Evolutionary conservation across 37 sponge, comb jelly and placozoan genomes (phyloP).

Genomic region (Chondrilla cf. caribensis): DNA sequence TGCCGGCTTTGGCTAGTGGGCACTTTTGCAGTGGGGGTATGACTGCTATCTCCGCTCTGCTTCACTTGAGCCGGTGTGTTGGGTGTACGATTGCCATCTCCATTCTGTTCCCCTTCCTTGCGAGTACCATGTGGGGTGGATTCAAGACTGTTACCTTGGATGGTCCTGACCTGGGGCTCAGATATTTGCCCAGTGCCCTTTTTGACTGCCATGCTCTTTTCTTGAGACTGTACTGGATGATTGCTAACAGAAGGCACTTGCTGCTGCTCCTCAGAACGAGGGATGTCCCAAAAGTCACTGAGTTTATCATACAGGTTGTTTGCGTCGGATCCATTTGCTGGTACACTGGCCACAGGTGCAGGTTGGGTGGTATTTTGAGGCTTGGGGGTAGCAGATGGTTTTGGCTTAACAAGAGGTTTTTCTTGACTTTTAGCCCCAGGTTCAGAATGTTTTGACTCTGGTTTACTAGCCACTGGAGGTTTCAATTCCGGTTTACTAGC

Average conservation of each 20-base stretch:
- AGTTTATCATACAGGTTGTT: background rate
- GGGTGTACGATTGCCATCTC: no score
- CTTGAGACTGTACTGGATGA: background rate
- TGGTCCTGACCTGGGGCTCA: background rate
- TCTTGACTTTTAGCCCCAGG: no score
- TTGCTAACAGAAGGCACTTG: background rate
- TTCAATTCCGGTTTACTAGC: background rate
- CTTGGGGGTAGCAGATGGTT: background rate
- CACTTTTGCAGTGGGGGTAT: no score
- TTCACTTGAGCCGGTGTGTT: no score
- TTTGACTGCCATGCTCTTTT: background rate
- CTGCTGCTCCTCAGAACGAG: background rate
- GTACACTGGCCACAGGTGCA: background rate
- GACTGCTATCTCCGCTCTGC: no score
- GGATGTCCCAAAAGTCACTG: conserved; percentile 27
- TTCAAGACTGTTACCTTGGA: background rate
- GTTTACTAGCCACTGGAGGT: background rate
- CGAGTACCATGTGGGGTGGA: background rate
- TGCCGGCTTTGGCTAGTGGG: no score
- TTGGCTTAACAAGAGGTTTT: background rate
- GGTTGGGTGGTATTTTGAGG: background rate
- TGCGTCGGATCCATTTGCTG: background rate
- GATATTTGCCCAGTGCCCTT: background rate
- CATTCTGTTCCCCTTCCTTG: no score
- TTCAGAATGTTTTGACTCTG: background rate